Evolutionary conservation across 2,888 invertebrate species (phyloP).

Genomic region (Phengaris arion): DNA sequence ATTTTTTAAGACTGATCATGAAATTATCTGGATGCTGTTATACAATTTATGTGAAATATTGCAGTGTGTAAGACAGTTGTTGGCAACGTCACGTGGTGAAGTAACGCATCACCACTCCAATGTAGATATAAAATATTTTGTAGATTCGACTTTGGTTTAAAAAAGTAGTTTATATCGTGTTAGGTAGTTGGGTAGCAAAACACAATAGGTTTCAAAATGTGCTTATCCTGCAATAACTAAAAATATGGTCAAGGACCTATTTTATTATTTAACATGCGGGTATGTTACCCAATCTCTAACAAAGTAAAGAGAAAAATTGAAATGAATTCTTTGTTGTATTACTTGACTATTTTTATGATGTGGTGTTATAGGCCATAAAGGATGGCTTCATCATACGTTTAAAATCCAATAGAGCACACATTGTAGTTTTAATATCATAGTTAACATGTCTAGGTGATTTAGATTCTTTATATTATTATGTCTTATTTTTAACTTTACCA

Average conservation of each 20-base stretch:
- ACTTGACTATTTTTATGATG: not conserved
- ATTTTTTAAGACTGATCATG: too few species aligned
- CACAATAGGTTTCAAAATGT: too few species aligned
- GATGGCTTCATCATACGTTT: constrained; percentile 40
- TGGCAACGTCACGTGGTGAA: too few species aligned
- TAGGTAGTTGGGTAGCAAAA: too few species aligned
- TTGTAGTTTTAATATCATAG: constrained; percentile 34
- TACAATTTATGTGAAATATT: not conserved
- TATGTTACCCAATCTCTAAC: not conserved
- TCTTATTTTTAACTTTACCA: not conserved
- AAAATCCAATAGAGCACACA: constrained; percentile 41
- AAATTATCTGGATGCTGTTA: not conserved
- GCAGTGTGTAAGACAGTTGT: too few species aligned
- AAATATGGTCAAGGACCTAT: too few species aligned
- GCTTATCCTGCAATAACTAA: too few species aligned
- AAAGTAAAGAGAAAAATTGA: constrained; percentile 9
- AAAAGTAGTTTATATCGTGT: too few species aligned
- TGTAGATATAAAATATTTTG: too few species aligned
- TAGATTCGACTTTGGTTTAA: too few species aligned
- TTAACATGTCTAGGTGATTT: constrained; percentile 22
- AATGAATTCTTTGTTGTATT: constrained; percentile 11
- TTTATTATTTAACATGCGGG: not conserved
- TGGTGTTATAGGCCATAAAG: constrained; percentile 27
- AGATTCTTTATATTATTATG: not conserved
- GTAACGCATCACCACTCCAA: too few species aligned